Evolutionary conservation across 1,140 invertebrate species (phyloP), one percentile per base, ranked within the genome.

Genomic region (Carposina sasakii): DNA sequence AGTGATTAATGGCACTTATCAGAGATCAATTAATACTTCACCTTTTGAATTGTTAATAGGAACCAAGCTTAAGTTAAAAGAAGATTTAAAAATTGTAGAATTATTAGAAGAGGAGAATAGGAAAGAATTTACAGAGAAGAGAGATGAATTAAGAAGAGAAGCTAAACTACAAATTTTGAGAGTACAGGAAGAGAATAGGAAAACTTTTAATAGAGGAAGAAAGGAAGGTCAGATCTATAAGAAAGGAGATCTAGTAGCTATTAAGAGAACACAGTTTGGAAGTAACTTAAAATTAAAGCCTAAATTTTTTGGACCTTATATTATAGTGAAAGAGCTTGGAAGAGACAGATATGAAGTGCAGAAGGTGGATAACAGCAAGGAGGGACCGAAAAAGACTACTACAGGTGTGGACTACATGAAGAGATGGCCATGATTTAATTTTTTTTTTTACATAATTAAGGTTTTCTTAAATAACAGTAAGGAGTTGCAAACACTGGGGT

Each of bases 131-230:
- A 33, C 9, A 4, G 31, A 33, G 15, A 15, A 33, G 15, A 33
- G 43, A 52, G 19, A 41, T n/a, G 44, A 52, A 17, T 20, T 47
- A 3, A 39, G 43, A 42, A 13, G 26, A n/a, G 19, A 46, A 17
- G 37, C 36, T 24, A 40, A 34, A 17, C 43, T 46, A 19, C 9
- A 8, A 20, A 40, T 42, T 26, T 21, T 28, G 15, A 34, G 36
- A 26, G 26, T 53, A 16, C 42, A 46, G 8, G 42, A 52, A 23
- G 42, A 52, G n/a, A 41, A 52, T 16, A 33, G 13, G 33, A 52
- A 13, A 13, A 33, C 9, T 33, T 33, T n/a, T 33, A 33, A 33
- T 13, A 33, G n/a, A 13, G 15, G 15, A 33, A 8, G 31, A 33
- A 5, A 13, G n/a, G 13, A 8, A 13, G 31, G 9, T 5, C 9